These are phyloP conservation scores for Scrobipalpa costella DNA, from an alignment of 2,888 invertebrate species.

Conservation along the genomic window DNA sequence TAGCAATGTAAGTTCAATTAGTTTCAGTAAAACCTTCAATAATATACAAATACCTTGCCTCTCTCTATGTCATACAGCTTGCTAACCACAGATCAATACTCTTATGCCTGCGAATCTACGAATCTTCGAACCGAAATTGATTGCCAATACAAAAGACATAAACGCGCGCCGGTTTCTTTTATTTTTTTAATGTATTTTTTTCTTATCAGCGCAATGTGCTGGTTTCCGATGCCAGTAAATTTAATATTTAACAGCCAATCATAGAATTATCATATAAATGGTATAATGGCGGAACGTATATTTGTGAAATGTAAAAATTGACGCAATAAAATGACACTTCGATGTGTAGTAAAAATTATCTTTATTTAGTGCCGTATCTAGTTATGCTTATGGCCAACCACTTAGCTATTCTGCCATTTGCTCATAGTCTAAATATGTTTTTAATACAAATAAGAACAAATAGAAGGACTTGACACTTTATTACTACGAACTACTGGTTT, in stretches of 20 bases:
- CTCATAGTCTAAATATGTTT: neutral
- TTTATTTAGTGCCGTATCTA: constrained; percentile 17
- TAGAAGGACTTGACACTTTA: too few species aligned
- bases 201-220: constrained; percentile 6
- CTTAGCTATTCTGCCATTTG: neutral
- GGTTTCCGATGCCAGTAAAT: constrained; percentile 22
- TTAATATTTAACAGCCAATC: constrained; percentile 27
- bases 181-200: constrained; percentile 16
- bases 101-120: too few species aligned
- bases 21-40: too few species aligned
- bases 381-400: constrained; percentile 5
- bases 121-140: neutral
- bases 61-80: too few species aligned
- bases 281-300: constrained; percentile 5
- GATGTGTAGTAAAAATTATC: constrained; percentile 15
- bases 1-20: too few species aligned
- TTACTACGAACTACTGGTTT: too few species aligned
- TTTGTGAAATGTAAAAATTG: constrained; percentile 26
- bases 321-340: constrained; percentile 30
- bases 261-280: constrained; percentile 31
- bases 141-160: constrained; percentile 64
- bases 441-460: neutral
- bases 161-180: constrained; percentile 50
- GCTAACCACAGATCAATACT: too few species aligned
- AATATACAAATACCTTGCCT: too few species aligned